Base-by-base conservation (phyloP, 2,888 invertebrate species). In the Watsonalla binaria region DNA sequence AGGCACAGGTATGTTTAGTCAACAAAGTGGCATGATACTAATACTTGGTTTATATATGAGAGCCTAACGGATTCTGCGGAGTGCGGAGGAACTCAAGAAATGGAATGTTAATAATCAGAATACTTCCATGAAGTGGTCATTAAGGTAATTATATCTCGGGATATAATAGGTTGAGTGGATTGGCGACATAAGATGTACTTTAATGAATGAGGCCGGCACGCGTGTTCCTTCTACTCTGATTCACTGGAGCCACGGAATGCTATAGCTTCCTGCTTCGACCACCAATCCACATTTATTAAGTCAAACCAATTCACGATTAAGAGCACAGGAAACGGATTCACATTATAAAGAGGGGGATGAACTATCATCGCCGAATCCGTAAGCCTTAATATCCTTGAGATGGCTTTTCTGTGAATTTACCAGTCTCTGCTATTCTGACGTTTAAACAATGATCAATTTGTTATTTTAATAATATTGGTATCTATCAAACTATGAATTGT, bases 181-280 rank as follows among this genome's bases (percentile, higher is more conserved):
- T 37, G 48, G 48, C 48, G 48, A 49, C 48, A 49, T 37, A 49
- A 37, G 37, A 49, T 49, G 48, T 35, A 37, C 37, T 37, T 49
- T 49, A 49, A 49, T 49, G 35, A 37, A 33, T 37, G 48, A 49
- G 37, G 37, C 48, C 37, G 37, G 48, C 37, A 49, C 48, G 48
- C 48, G 60, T 58, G 60, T 53, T 52, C 49, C 52, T 50, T 51
- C 52, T 56, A 51, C 57, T 50, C 51, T 75, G 76, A 78, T 66
- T 80, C 76, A 78, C 58, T 61, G 59, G 58, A 59, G 61, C 67
- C 60, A 66, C 55, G 84, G 86, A 84, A 88, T 86, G 85, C 73
- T 58, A 70, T 71, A 67, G 79, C 78, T 84, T 87, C 87, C 87
- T 84, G 83, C 72, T 70, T 69, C 66, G 71, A 65, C 61, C 65